Base-by-base conservation (phyloP, 2,113 vertebrate genomes). In the Polypterus bichir region DNA sequence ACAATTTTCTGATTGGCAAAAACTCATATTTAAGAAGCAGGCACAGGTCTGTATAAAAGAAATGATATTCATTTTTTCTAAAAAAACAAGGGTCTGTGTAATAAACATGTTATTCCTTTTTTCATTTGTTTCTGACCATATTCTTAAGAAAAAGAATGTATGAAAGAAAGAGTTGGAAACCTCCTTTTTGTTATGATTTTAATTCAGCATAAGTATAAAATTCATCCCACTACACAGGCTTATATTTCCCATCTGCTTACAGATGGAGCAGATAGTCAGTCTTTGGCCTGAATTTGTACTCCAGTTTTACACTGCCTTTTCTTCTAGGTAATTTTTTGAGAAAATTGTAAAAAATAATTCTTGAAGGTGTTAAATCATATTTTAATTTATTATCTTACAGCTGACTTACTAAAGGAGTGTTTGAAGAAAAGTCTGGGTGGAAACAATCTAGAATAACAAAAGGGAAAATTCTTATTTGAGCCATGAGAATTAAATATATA, bases 181-280 rank as follows among this genome's bases (percentile, higher is more conserved):
- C 54, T 55, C 54, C 44, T 3, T 8, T 55, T 46, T 45, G 9
- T 5, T 45, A 47, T 49, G 47, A 27, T 27, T 66, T 66, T 66
- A 55, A 64, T 60, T 60, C 49, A 53, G 52, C 5, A 44, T 3
- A 3, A 54, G 58, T 55, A 10, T 48, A 27, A 27, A 59, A 59
- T 69, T 65, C 52, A 69, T 77, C 66, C 67, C 47, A 49, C 48
- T 61, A 66, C 62, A 59, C 72, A 72, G 68, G 59, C 73, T 81
- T 71, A 63, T 62, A 67, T 59, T 54, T 65, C 53, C 55, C 49
- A 47, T 48, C 62, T 61, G 68, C 63, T 71, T 68, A 74, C 45
- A 45, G 45, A 66, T 48, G 60, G 69, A 64, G 73, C 73, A 67
- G 54, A 55, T 65, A 72, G 72, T 75, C 74, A 73, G 57, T 75